Conservation (phyloP, 1,140 invertebrate genomes). For the Lasaia peninsularis region DNA sequence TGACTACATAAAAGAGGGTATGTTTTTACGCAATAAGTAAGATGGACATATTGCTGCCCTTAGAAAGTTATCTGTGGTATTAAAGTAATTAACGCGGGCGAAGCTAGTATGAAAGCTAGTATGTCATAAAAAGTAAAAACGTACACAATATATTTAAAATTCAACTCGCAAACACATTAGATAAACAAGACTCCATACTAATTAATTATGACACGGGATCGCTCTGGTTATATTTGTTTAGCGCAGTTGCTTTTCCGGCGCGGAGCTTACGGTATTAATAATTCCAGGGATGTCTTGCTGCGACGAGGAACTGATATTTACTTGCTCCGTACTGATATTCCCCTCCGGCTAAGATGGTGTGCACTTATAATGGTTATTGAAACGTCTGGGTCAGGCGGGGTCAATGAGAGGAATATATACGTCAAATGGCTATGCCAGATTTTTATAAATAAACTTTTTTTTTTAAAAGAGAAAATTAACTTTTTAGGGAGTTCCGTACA, state of each 20-base stretch:
- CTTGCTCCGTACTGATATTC: background rate
- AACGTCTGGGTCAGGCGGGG: no score
- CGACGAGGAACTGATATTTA: conserved; percentile 1
- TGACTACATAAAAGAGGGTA: no score
- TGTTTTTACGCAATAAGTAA: no score
- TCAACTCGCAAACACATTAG: conserved; percentile 12
- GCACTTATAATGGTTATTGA: conserved; percentile 1
- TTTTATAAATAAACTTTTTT: no score
- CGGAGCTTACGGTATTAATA: conserved; percentile 18
- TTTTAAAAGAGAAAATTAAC: no score
- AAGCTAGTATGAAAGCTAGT: no score
- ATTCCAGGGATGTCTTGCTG: conserved; percentile 19
- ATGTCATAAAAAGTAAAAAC: background rate
- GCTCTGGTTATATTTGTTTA: conserved; percentile 14
- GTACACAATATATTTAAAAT: conserved; percentile 3
- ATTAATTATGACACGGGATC: conserved; percentile 19
- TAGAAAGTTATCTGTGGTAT: no score
- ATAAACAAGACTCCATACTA: conserved; percentile 13
- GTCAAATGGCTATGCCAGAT: background rate
- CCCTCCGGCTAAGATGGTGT: background rate
- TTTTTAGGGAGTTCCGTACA: no score
- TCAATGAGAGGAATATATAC: no score
- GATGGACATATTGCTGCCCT: no score
- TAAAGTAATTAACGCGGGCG: no score
- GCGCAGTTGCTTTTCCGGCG: conserved; percentile 9